phyloP scores from a whole-genome alignment of 1,140 invertebrate genomes.

The Pararge aegeria region DNA sequence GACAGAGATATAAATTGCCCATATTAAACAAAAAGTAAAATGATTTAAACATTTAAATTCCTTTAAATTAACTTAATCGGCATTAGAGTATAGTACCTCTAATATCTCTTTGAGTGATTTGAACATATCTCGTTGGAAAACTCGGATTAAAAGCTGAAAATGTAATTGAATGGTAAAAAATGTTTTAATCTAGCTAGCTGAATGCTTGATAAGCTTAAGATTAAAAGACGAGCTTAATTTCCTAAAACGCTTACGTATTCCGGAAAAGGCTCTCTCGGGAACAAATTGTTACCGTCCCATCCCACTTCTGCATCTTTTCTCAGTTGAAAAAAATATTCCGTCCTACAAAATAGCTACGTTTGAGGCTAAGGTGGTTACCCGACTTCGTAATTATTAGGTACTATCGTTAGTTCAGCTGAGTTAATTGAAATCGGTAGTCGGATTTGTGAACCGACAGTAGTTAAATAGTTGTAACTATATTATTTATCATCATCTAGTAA shows the following conservation, averaged over 20 bases:
- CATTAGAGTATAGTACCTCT: too few relatives aligned
- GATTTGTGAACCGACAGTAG: too few relatives aligned
- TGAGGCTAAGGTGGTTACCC: not conserved
- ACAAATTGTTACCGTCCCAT: conserved; percentile 13
- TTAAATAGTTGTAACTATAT: too few relatives aligned
- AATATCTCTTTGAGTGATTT: not conserved
- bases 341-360: not conserved
- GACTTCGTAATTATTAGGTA: not conserved
- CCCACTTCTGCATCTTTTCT: conserved; percentile 1
- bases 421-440: not conserved
- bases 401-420: too few relatives aligned
- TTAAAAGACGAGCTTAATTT: conserved; percentile 23
- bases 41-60: too few relatives aligned
- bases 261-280: conserved; percentile 24
- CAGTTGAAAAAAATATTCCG: not conserved
- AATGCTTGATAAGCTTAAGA: not conserved
- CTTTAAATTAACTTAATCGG: too few relatives aligned
- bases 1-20: too few relatives aligned
- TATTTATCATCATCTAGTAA: too few relatives aligned
- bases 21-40: too few relatives aligned
- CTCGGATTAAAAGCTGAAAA: conserved; percentile 1
- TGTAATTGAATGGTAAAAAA: conserved; percentile 14
- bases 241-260: conserved; percentile 30
- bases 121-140: not conserved
- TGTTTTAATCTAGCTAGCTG: conserved; percentile 23